Evolutionary conservation across 2,888 invertebrate species (phyloP), one percentile per base, ranked within the genome.

Genomic region (Hirtodrosophila confusa): DNA sequence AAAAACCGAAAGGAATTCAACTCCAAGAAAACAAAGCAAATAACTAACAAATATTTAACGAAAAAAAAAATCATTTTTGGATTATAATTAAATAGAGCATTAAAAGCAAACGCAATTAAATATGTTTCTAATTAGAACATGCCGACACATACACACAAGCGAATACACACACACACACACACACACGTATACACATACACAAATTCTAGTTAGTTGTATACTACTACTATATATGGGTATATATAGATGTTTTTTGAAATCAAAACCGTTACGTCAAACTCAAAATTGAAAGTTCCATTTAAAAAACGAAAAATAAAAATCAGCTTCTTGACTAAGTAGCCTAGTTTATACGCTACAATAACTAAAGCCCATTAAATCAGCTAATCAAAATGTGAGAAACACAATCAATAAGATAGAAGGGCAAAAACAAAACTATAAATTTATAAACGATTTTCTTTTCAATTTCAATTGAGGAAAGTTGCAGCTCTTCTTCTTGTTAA

Each of bases 401-500:
- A 47, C 47, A 55, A 57, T 48, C 56, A 33, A 40, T 40, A 41
- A 17, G n/a, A 24, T 48, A 49, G 8, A n/a, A n/a, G 24, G 12
- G 24, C 17, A 49, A 5, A 4, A 12, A 53, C 12, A 11, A 23
- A 12, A 27, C 27, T 31, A 31, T 8, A 17, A 17, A 17, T 56
- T 53, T 54, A 41, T 41, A 17, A 40, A 17, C 17, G 17, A 17
- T 17, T 17, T 2, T 17, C 17, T 41, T 48, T 44, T 23, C n/a
- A 36, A 33, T 50, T 33, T 29, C 37, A 36, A 56, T 43, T 27
- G 37, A 44, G 27, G 3, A 31, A 31, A 31, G 31, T 31, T 31
- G 63, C 63, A 72, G 80, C 63, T 77, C 57, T 69, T 69, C 60
- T 74, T 74, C 71, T 75, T 74, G 77, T 78, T 76, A 76, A 35